A percentile compares a stretch with the other conserved stretches of the same genome.
These are phyloP conservation scores for Otus sunia DNA, from an alignment of 2,113 vertebrate species.

Conservation along the genomic window DNA sequence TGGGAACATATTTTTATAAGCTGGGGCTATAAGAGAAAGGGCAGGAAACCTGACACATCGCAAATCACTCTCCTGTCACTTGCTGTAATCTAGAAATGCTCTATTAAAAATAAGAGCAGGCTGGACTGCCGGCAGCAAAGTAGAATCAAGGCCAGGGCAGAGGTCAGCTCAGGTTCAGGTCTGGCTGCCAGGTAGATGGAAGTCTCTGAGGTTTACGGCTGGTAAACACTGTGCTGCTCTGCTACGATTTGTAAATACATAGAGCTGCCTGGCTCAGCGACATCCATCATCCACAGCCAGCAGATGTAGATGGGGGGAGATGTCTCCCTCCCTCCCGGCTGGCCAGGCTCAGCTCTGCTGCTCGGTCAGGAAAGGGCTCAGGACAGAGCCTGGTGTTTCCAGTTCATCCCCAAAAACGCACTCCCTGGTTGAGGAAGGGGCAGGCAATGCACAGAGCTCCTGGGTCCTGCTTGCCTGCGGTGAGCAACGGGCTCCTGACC, in stretches of 20 bases:
- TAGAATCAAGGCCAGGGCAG: not conserved
- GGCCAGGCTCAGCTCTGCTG: not conserved
- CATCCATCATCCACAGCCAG: not conserved
- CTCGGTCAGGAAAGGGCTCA: not conserved
- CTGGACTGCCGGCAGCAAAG: not conserved
- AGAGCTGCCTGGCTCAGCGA: not conserved
- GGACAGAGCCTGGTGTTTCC: not conserved
- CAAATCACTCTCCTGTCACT: constrained; percentile 49
- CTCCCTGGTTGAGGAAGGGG: fast-evolving
- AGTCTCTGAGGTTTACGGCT: not conserved
- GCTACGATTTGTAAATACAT: not conserved
- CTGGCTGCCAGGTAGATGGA: not conserved
- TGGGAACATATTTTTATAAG: constrained; percentile 20
- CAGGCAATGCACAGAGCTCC: not conserved
- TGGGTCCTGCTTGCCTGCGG: too few relatives aligned
- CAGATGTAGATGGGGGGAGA: not conserved
- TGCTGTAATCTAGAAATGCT: constrained; percentile 35
- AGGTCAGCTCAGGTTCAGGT: not conserved
- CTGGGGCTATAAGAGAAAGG: not conserved
- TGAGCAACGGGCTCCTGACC: not conserved
- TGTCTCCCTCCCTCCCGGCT: not conserved
- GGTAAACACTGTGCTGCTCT: not conserved
- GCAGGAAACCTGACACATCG: constrained; percentile 29
- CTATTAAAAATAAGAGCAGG: constrained; percentile 3
- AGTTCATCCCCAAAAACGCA: not conserved